Base-by-base conservation (phyloP, 1,140 invertebrate genomes). In the Teleogryllus occipitalis region DNA sequence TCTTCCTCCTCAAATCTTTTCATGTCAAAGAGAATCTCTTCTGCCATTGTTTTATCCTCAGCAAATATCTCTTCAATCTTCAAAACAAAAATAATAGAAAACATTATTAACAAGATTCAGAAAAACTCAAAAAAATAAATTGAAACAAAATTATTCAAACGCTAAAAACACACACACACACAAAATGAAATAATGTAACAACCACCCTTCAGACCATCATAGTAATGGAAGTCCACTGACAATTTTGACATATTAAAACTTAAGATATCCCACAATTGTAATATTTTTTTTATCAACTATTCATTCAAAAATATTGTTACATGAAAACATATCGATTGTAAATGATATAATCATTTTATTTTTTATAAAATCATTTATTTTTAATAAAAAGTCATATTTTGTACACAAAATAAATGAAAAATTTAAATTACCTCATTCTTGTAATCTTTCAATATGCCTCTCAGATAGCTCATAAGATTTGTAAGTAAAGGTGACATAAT, bases 381-480 rank as follows among this genome's bases (percentile, higher is more conserved):
- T n/a, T n/a, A n/a, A n/a, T n/a, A 39, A 84, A 83, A 8, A 84
- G 86, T 49, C 83, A 80, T 8, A 83, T 77, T 27, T 83, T 81
- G 75, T 86, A 83, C 54, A 85, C 48, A 83, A 84, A 80, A 46
- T 85, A 83, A 80, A 86, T 86, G 10, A 86, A 81, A 8, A 83
- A 83, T 8, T 85, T 83, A 39, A 86, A 83, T 49, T 27, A 89
- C 85, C 83, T 89, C 88, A 82, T 85, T 86, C 81, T 88, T 89
- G 81, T 87, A 89, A 82, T 90, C 88, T 82, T 87, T 88, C 87
- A 90, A 86, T 8, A 90, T 80, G 80, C 89, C 88, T 79, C 85
- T 84, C 74, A 83, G 12, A 88, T 83, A 90, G 4, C 83, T 76
- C 83, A 86, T 81, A 15, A 86, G 80, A 74, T 84, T 83, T 49